Percentiles rank a stretch among this genome's conserved stretches.
Evolutionary conservation across 2,797 vertebrate species (phyloP).

Genomic region (Micropoecilia bifurca): DNA sequence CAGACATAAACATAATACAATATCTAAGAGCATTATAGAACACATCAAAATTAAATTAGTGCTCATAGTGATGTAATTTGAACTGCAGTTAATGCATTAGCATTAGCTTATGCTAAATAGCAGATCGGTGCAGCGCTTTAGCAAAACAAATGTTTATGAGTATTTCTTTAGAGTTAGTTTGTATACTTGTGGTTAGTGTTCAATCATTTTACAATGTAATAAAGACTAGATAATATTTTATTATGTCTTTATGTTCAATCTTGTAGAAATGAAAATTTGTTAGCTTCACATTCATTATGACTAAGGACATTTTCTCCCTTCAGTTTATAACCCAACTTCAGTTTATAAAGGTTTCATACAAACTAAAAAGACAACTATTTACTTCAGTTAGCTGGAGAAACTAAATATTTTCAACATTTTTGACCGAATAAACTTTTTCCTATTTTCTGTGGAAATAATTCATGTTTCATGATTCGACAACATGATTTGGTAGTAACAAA

Average conservation of each 20-base stretch:
- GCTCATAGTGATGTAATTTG: too few relatives aligned
- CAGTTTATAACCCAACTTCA: background rate
- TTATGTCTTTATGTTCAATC: background rate
- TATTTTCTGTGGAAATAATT: background rate
- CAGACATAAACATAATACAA: too few relatives aligned
- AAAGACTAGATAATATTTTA: background rate
- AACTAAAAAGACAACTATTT: background rate
- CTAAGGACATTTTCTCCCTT: background rate
- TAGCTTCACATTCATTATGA: background rate
- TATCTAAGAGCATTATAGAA: too few relatives aligned
- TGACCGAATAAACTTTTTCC: background rate
- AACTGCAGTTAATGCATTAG: too few relatives aligned
- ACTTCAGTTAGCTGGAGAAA: background rate
- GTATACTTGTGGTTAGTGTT: background rate
- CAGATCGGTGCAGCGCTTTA: too few relatives aligned
- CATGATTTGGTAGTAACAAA: background rate
- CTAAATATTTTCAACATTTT: background rate
- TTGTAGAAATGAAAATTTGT: background rate
- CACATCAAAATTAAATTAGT: too few relatives aligned
- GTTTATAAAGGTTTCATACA: background rate
- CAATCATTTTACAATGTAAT: background rate
- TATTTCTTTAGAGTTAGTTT: too few relatives aligned
- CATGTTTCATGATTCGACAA: background rate
- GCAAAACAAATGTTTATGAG: too few relatives aligned
- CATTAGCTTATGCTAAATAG: too few relatives aligned